phyloP scores from a whole-genome alignment of 1,140 invertebrate genomes.

The Notospermus geniculatus region DNA sequence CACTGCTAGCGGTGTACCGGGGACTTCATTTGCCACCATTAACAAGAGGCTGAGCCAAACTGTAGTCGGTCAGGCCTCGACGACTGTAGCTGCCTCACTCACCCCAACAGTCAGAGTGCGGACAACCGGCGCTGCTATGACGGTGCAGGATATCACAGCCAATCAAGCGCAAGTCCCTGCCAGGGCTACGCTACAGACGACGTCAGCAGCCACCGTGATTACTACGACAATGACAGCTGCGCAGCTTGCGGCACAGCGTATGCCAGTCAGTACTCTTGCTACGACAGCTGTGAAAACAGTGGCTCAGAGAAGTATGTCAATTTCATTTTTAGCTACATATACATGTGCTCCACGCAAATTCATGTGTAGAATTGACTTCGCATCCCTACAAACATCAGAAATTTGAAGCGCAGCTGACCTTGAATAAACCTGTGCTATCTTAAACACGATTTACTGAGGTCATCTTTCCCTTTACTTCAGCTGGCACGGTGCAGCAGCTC shows the following conservation, averaged over 20 bases:
- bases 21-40: conserved; percentile 39
- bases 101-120: conserved; percentile 26
- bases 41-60: conserved; percentile 46
- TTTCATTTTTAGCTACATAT: conserved; percentile 10
- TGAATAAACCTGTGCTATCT: no score
- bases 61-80: conserved; percentile 22
- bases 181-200: conserved; percentile 39
- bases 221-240: conserved; percentile 59
- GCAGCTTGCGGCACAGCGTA: conserved; percentile 53
- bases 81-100: conserved; percentile 28
- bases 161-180: conserved; percentile 16
- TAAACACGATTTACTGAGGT: no score
- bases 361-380: no score
- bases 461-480: conserved; percentile 4
- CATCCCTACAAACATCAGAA: no score
- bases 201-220: conserved; percentile 29
- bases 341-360: not conserved
- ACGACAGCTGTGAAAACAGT: conserved; percentile 18
- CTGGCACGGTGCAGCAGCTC: conserved; percentile 34
- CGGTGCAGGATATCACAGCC: conserved; percentile 41
- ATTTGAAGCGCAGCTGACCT: no score
- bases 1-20: conserved; percentile 27
- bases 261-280: conserved; percentile 19
- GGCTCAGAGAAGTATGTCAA: not conserved
- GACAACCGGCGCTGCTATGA: conserved; percentile 28